Evolutionary conservation across 2,888 invertebrate species (phyloP).

Genomic region (Atherix ibis): DNA sequence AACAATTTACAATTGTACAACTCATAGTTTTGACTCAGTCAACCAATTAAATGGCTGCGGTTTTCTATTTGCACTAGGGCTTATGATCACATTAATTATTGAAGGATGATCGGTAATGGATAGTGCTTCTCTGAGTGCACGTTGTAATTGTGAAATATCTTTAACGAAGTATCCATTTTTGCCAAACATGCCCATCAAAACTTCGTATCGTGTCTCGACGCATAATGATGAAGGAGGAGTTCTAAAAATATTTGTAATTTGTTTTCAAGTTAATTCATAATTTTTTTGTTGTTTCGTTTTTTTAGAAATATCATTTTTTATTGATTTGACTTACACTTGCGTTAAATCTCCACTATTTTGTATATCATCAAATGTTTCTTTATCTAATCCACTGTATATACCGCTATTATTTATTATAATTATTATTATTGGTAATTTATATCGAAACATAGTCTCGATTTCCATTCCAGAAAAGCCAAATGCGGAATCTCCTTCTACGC

Average conservation of each 20-base stretch:
- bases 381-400: conserved; percentile 76
- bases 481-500: conserved; percentile 94
- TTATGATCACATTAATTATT: conserved; percentile 82
- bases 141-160: conserved; percentile 58
- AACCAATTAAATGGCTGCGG: conserved; percentile 84
- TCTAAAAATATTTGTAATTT: conserved; percentile 34
- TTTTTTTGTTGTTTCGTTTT: too few relatives aligned
- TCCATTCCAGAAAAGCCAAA: conserved; percentile 99
- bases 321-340: conserved; percentile 47
- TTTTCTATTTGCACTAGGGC: conserved; percentile 76
- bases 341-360: conserved; percentile 54
- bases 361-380: conserved; percentile 54
- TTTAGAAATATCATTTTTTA: conserved; percentile 4
- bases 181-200: conserved; percentile 77
- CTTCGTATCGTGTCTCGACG: conserved; percentile 71
- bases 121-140: conserved; percentile 51
- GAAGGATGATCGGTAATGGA: conserved; percentile 57
- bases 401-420: conserved; percentile 93
- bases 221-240: conserved; percentile 71
- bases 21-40: conserved; percentile 79
- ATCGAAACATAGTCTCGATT: conserved; percentile 89
- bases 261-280: too few relatives aligned
- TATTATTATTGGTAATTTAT: conserved; percentile 78
- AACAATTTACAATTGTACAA: too few relatives aligned
- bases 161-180: conserved; percentile 64